Conservation (phyloP, 2,797 vertebrate species). For the Tiaroga cobitis region DNA sequence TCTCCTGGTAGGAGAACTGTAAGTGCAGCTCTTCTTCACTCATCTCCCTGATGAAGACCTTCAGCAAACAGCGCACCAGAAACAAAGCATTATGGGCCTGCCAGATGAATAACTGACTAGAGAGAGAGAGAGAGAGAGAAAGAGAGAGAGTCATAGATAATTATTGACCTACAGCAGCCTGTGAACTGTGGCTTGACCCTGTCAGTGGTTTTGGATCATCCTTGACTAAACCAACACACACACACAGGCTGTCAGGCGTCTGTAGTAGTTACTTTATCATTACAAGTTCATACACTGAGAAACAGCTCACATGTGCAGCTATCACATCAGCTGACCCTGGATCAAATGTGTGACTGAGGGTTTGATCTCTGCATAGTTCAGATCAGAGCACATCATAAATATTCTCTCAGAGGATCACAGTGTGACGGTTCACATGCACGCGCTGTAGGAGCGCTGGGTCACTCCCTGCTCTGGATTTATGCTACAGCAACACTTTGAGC, state of each 20-base stretch:
- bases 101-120: conserved; percentile 98
- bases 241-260: background rate
- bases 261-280: background rate
- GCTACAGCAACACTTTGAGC: conserved; percentile 10
- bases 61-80: conserved; percentile 94
- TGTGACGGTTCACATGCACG: background rate
- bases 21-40: conserved; percentile 90
- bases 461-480: conserved; percentile 4
- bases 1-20: conserved; percentile 92
- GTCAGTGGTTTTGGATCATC: conserved; percentile 12
- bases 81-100: conserved; percentile 97
- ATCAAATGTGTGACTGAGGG: conserved; percentile 4
- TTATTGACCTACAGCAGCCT: conserved; percentile 21
- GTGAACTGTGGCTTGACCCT: conserved; percentile 12
- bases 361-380: conserved; percentile 6
- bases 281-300: background rate
- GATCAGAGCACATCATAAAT: conserved; percentile 6
- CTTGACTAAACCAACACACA: conserved; percentile 1
- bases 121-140: conserved; percentile 63
- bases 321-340: background rate
- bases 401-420: background rate
- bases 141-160: background rate
- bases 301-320: background rate
- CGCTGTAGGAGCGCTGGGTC: background rate
- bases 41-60: conserved; percentile 93